These are phyloP conservation scores for Dasyurus viverrinus DNA, from an alignment of 2,113 vertebrate species.

Conservation along the genomic window DNA sequence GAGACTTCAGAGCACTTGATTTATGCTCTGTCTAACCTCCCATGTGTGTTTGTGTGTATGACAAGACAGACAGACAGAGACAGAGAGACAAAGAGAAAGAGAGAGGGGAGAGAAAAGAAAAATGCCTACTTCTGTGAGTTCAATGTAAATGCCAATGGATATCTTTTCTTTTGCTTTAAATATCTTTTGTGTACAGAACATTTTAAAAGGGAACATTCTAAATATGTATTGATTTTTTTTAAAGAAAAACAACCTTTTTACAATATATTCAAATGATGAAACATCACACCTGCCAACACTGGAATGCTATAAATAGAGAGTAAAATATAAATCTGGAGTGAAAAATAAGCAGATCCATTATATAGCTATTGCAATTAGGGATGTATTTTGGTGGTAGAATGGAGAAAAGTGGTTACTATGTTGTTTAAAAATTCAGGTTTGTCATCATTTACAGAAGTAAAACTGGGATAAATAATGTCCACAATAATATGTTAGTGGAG, in stretches of 20 bases:
- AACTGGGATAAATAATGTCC: slow-evolving; percentile 29
- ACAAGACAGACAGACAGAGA: background rate
- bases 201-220: slow-evolving; percentile 44
- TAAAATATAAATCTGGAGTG: slow-evolving; percentile 59
- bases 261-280: slow-evolving; percentile 64
- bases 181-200: slow-evolving; percentile 30
- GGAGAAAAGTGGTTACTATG: slow-evolving; percentile 54
- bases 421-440: slow-evolving; percentile 44
- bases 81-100: no score
- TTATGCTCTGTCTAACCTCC: background rate
- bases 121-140: background rate
- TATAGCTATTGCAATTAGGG: slow-evolving; percentile 64
- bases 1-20: slow-evolving; percentile 1
- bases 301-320: slow-evolving; percentile 72
- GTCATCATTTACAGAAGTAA: background rate
- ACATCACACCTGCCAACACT: slow-evolving; percentile 71
- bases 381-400: slow-evolving; percentile 60
- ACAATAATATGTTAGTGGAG: slow-evolving; percentile 29
- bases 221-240: slow-evolving; percentile 15
- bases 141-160: background rate
- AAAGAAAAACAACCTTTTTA: slow-evolving; percentile 53
- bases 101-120: no score
- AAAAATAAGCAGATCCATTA: slow-evolving; percentile 60
- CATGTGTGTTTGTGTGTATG: background rate
- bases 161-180: slow-evolving; percentile 56